Base-by-base conservation (phyloP, 1,140 invertebrate species). In the Bacillus rossius region DNA sequence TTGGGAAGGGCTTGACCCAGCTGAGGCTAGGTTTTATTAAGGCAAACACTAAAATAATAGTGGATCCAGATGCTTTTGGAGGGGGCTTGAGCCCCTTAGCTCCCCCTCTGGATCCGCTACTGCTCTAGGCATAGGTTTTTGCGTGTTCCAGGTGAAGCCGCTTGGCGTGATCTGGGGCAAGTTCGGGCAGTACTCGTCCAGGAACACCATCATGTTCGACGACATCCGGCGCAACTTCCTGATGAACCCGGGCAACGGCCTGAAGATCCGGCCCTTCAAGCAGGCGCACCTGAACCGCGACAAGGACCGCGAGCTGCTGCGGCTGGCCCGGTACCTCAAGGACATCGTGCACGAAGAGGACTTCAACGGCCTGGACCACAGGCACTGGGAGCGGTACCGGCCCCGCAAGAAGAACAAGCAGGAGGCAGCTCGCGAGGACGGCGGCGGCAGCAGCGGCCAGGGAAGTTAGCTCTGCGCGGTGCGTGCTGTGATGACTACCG, bases 181-280 rank as follows among this genome's bases (percentile, higher is more conserved):
- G 72, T 98, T 87, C 72, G 79, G 85, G 14, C 88, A 96, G 67
- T 82, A 76, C 69, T 87, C 81, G 42, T 76, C 86, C 0, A 91
- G 89, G 67, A 99, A 98, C 69, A 98, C 96, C 0, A 95, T 99
- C 61, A 99, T 99, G 94, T 93, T 99, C 68, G 96, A 98, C 70
- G 96, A 98, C 70, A 90, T 98, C n/a, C 80, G 94, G 55, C 78
- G 94, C 64, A 99, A 99, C 77, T 99, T 99, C 67, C 84, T 98
- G 14, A 97, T 99, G 95, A 99, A 99, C 76, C 94, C 94, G 14
- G 89, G 92, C 65, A 94, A 88, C 61, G 96, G 96, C 4, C 75
- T 98, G 1, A 87, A 88, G 72, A 97, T 98, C 69, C 80, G 85
- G 68, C 87, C 94, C 0, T 99, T 96, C 72, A 83, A 86, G 5